These are phyloP conservation scores for Acleris laterana DNA, from an alignment of 2,888 invertebrate species.

Conservation along the genomic window DNA sequence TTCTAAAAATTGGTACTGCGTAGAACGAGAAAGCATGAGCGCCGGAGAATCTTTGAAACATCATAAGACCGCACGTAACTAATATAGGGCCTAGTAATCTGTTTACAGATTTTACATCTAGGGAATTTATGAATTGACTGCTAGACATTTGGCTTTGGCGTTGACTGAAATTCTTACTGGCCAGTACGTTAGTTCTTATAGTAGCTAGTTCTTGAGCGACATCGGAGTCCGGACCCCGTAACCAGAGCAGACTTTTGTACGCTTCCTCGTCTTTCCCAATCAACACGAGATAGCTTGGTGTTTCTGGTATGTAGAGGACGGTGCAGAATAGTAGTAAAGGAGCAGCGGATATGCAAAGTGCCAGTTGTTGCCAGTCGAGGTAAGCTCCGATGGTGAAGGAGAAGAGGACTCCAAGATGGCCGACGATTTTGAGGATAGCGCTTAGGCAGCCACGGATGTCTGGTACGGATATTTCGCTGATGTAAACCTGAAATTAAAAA, in stretches of 20 bases:
- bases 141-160: slow-evolving; percentile 75
- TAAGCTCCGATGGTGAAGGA: slow-evolving; percentile 93
- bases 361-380: slow-evolving; percentile 93
- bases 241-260: slow-evolving; percentile 89
- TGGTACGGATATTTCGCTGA: slow-evolving; percentile 95
- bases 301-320: slow-evolving; percentile 93
- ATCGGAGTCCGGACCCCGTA: slow-evolving; percentile 92
- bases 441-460: slow-evolving; percentile 94
- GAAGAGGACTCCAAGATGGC: slow-evolving; percentile 93
- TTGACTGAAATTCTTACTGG: slow-evolving; percentile 80
- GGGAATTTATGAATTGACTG: slow-evolving; percentile 69
- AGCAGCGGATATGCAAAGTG: slow-evolving; percentile 90
- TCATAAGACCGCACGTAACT: slow-evolving; percentile 94
- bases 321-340: slow-evolving; percentile 91
- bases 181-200: slow-evolving; percentile 87
- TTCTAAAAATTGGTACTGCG: slow-evolving; percentile 93
- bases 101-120: slow-evolving; percentile 77
- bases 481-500: slow-evolving; percentile 88
- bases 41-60: slow-evolving; percentile 93
- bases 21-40: slow-evolving; percentile 94
- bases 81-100: slow-evolving; percentile 88
- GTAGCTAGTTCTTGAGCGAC: slow-evolving; percentile 89
- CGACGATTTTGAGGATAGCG: slow-evolving; percentile 93
- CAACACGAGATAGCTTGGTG: slow-evolving; percentile 92
- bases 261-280: slow-evolving; percentile 88